Percentiles rank a stretch among this genome's conserved stretches.
These are phyloP conservation scores for Taenioides sp. DNA, from an alignment of 2,797 vertebrate genomes.

Conservation along the genomic window DNA sequence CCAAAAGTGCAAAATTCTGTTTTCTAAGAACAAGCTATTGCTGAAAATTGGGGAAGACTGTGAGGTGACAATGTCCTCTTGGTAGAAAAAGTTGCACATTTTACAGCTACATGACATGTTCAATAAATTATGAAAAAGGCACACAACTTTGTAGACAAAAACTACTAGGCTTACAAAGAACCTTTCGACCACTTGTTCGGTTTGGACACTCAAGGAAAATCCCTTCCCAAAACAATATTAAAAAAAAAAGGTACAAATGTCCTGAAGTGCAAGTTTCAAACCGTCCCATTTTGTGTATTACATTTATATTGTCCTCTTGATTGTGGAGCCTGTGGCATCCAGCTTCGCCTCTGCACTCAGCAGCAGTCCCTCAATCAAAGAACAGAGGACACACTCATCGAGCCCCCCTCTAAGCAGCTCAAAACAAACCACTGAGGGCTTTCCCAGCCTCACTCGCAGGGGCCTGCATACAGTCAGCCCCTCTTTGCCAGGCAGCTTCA, in stretches of 20 bases:
- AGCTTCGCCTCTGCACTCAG: conserved; percentile 29
- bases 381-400: conserved; percentile 41
- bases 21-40: conserved; percentile 63
- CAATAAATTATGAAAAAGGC: conserved; percentile 87
- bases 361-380: conserved; percentile 39
- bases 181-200: conserved; percentile 72
- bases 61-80: conserved; percentile 69
- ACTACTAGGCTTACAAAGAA: conserved; percentile 73
- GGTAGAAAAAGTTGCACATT: conserved; percentile 62
- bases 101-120: conserved; percentile 73
- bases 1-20: conserved; percentile 70
- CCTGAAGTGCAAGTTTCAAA: conserved; percentile 68
- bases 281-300: conserved; percentile 40
- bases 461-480: conserved; percentile 59
- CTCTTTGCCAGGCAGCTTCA: conserved; percentile 54
- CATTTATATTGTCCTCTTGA: conserved; percentile 34
- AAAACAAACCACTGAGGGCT: conserved; percentile 73
- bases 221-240: conserved; percentile 36
- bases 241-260: conserved; percentile 45
- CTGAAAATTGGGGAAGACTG: conserved; percentile 83
- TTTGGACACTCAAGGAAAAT: conserved; percentile 42
- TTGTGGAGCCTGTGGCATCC: conserved; percentile 17
- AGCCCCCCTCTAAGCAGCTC: conserved; percentile 53
- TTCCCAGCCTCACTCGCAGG: conserved; percentile 79
- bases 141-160: conserved; percentile 85